Evolutionary conservation across 2,888 invertebrate species (phyloP), one percentile per base, ranked within the genome.

Genomic region (Xylota sylvarum): DNA sequence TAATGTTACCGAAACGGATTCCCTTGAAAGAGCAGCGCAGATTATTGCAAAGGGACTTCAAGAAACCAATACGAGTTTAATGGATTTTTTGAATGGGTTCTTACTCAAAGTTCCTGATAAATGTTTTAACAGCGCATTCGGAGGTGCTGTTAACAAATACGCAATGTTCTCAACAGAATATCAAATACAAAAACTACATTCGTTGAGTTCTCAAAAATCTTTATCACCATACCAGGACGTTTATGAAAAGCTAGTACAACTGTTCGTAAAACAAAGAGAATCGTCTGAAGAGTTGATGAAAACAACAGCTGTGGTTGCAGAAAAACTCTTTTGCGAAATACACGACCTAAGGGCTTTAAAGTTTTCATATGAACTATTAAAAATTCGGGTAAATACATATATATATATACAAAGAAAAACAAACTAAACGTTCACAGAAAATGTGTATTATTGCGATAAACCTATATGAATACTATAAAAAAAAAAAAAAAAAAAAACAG

Each of bases 181-280:
- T n/a, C 82, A 73, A 12, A 17, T 86, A 7, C 55, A 50, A 14
- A 86, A 82, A 43, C 40, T 86, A 7, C 64, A 72, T 48, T 46
- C 56, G 0, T 12, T 83, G 5, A 67, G 17, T 40, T 62, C 79
- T 7, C 5, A 7, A 0, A 58, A 55, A 37, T 12, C 52, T 9
- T 19, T 55, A 7, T 10, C 27, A 30, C 30, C 83, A 19, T 5
- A 52, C 2, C 35, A 67, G 0, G 37, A 62, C 2, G 30, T 73
- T 3, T 78, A 86, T 17, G 30, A 23, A 17, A 73, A 46, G n/a
- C 64, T 86, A 0, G 30, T 86, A 0, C 5, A 73, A 27, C 73
- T 86, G 56, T 86, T 82, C 12, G 64, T 86, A 14, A 55, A 17
- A 12, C 77, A 82, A 12, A 56, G 82, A 10, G 82, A 86, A 46